Percentiles rank a stretch among this genome's conserved stretches.
phyloP scores from a whole-genome alignment of 2,888 invertebrate genomes.

The Imbricaverruca yamaguchii region DNA sequence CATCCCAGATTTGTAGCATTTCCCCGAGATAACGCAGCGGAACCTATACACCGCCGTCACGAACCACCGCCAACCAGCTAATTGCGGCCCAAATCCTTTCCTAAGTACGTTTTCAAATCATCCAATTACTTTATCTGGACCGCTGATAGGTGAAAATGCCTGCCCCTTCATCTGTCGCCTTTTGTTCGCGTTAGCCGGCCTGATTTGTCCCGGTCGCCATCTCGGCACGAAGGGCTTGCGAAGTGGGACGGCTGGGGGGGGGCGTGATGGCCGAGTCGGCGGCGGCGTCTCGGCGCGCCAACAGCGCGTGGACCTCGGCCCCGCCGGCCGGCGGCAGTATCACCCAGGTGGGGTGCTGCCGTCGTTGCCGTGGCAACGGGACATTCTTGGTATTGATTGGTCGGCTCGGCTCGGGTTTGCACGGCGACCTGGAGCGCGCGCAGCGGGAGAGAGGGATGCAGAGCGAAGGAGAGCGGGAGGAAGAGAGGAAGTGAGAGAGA shows the following conservation, averaged over 20 bases:
- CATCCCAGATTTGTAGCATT: background rate
- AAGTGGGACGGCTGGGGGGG: too few species aligned
- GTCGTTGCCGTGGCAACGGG: background rate
- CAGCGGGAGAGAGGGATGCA: background rate
- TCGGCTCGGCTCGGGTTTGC: background rate
- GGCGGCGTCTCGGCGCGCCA: background rate
- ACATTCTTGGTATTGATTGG: conserved; percentile 18
- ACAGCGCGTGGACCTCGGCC: background rate
- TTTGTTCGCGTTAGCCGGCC: background rate
- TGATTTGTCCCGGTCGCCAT: background rate
- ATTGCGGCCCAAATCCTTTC: background rate
- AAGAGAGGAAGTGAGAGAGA: background rate
- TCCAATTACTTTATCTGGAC: background rate
- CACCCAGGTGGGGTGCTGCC: too few species aligned
- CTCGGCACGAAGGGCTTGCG: background rate
- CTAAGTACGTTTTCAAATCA: background rate
- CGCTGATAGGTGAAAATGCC: background rate
- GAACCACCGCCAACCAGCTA: background rate
- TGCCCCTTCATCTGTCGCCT: background rate
- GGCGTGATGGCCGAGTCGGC: background rate
- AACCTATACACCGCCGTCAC: background rate
- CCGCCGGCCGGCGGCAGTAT: background rate
- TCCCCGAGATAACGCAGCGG: background rate
- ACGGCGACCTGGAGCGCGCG: background rate
- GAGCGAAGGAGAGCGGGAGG: too few species aligned